A percentile compares a stretch with the other conserved stretches of the same genome.
phyloP scores from a whole-genome alignment of 2,797 vertebrate genomes.

The Catharus ustulatus region DNA sequence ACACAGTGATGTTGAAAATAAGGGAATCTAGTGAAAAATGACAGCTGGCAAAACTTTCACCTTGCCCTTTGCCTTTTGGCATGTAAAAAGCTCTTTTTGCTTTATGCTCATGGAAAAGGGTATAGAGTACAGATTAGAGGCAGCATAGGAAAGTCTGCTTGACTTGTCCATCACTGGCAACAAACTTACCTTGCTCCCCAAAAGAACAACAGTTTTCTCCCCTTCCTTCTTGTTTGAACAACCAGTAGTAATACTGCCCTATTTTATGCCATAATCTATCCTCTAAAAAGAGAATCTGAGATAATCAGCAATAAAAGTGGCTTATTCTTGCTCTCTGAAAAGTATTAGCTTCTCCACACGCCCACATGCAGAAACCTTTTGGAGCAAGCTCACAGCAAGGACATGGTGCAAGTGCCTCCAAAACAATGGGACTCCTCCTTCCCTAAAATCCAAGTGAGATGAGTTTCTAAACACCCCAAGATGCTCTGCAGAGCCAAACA shows the following conservation, averaged over 20 bases:
- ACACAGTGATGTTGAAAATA: neutral
- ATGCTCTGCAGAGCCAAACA: neutral
- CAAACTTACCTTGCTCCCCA: neutral
- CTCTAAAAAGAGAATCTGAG: neutral
- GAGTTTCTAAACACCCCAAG: neutral
- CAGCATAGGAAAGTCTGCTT: neutral
- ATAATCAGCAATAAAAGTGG: neutral
- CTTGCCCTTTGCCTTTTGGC: neutral
- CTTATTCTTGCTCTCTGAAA: conserved; percentile 1
- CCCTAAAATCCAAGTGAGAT: neutral
- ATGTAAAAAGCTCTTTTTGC: conserved; percentile 12
- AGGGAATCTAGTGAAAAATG: conserved; percentile 12
- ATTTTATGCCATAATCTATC: neutral
- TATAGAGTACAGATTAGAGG: neutral
- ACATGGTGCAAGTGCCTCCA: neutral
- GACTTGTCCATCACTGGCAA: neutral
- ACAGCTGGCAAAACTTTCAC: neutral
- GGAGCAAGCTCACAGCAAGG: neutral
- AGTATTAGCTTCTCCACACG: neutral
- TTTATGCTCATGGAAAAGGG: neutral
- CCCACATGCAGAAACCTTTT: neutral
- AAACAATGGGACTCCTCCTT: neutral
- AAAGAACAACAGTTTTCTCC: neutral
- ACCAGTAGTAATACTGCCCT: neutral
- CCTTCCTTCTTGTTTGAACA: neutral